Evolutionary conservation across 1,140 invertebrate species (phyloP), one percentile per base, ranked within the genome.

Genomic region (Atopsyche davidsoni): DNA sequence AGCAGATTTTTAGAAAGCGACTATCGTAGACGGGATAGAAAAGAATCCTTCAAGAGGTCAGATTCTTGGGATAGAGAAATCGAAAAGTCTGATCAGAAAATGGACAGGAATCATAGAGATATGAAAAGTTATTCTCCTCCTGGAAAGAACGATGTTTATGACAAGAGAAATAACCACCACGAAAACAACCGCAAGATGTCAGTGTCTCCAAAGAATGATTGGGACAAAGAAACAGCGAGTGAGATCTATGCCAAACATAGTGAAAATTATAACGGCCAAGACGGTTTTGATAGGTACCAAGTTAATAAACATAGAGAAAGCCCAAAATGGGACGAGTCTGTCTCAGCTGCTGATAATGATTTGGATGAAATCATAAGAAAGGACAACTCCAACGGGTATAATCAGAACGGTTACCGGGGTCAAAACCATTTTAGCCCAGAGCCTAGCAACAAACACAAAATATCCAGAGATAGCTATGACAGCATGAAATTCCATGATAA

Each of bases 211-310:
- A 57, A 57, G 35, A 57, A 57, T 24, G 54, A 57, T 9, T 57
- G 55, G 55, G 55, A 57, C 21, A 57, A 57, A 45, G 55, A 57
- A 36, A 53, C 55, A 10, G 51, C 50, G 2, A 57, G 55, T 21
- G 55, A 57, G 31, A 57, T 57, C 23, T 57, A 53, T 25, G 55
- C 50, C 9, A 57, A 57, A 39, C 36, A 57, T 19, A 57, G 55
- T 19, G 56, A 58, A 39, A 51, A 31, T 31, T 51, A 52, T 34
- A 44, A 24, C 11, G 67, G 66, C 0, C 62, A 67, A 11, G 70
- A 70, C 25, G 69, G 68, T 1, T 74, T 70, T 10, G 72, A 74
- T 58, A 69, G 69, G 58, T 74, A 72, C 38, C 70, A 74, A 58
- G 51, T 53, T 9, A 47, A 11, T 14, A 53, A 57, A 32, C 16